Evolutionary conservation across 2,113 vertebrate genomes (phyloP).

Genomic region (Polypterus bichir): DNA sequence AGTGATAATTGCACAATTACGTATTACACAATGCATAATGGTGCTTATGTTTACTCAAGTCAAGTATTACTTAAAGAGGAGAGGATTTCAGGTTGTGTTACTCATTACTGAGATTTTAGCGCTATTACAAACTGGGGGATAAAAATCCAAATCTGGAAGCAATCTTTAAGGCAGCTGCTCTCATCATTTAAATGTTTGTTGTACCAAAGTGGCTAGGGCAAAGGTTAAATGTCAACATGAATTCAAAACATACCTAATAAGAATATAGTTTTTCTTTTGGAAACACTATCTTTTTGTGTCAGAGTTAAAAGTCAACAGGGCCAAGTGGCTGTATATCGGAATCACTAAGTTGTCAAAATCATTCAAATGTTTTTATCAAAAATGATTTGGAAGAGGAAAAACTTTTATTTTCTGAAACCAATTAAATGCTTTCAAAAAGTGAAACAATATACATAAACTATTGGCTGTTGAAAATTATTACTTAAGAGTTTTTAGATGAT

Average conservation of each 20-base stretch:
- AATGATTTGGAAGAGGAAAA: slow-evolving; percentile 14
- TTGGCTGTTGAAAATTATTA: too few relatives aligned
- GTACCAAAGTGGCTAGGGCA: slow-evolving; percentile 63
- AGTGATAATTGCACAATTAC: too few relatives aligned
- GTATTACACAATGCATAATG: too few relatives aligned
- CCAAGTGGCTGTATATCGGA: slow-evolving; percentile 18
- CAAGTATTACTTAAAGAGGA: too few relatives aligned
- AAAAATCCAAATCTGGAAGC: slow-evolving; percentile 55
- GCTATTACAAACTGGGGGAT: neutral
- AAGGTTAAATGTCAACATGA: slow-evolving; percentile 51
- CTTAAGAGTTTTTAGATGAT: too few relatives aligned
- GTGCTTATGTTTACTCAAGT: too few relatives aligned
- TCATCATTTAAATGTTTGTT: slow-evolving; percentile 74
- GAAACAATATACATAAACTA: too few relatives aligned
- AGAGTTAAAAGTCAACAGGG: slow-evolving; percentile 12
- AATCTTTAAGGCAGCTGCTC: slow-evolving; percentile 60
- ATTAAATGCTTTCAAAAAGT: too few relatives aligned
- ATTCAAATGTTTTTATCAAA: slow-evolving; percentile 12
- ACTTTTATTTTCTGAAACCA: too few relatives aligned
- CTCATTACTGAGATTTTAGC: neutral
- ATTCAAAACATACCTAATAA: slow-evolving; percentile 37
- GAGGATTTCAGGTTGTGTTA: too few relatives aligned
- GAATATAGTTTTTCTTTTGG: slow-evolving; percentile 24
- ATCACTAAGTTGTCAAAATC: slow-evolving; percentile 20
- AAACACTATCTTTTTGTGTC: slow-evolving; percentile 15